Evolutionary conservation across 2,888 invertebrate species (phyloP).

Genomic region (Orchesellides sinensis): DNA sequence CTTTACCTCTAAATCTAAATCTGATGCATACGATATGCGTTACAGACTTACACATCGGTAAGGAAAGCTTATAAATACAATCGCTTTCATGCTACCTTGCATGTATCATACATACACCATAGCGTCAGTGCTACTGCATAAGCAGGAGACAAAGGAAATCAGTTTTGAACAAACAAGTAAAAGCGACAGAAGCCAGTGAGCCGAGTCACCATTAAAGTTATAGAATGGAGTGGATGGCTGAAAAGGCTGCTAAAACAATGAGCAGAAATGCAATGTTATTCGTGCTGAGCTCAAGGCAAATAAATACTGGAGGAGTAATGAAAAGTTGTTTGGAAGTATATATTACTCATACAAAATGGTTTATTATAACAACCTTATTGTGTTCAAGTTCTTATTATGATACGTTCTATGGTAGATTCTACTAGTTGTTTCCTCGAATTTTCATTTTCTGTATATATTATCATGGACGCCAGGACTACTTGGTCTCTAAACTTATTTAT

Average conservation of each 20-base stretch:
- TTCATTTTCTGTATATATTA: not conserved
- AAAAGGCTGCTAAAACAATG: not conserved
- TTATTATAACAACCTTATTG: not conserved
- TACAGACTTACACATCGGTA: no score
- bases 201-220: not conserved
- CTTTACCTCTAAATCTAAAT: no score
- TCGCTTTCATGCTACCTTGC: not conserved
- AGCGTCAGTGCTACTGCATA: not conserved
- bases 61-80: not conserved
- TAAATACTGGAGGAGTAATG: not conserved
- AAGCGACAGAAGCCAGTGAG: not conserved
- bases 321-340: not conserved
- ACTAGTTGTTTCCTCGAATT: not conserved
- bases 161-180: slow-evolving; percentile 19
- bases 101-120: not conserved
- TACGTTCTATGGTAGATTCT: not conserved
- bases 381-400: not conserved
- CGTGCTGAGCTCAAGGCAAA: not conserved
- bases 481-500: slow-evolving; percentile 30
- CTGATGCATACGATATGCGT: no score
- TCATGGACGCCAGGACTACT: slow-evolving; percentile 21
- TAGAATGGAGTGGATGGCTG: not conserved
- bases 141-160: slow-evolving; percentile 4
- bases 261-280: not conserved
- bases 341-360: not conserved